phyloP scores from a whole-genome alignment of 92 coral and sea anemone species.

The Porites divaricata region DNA sequence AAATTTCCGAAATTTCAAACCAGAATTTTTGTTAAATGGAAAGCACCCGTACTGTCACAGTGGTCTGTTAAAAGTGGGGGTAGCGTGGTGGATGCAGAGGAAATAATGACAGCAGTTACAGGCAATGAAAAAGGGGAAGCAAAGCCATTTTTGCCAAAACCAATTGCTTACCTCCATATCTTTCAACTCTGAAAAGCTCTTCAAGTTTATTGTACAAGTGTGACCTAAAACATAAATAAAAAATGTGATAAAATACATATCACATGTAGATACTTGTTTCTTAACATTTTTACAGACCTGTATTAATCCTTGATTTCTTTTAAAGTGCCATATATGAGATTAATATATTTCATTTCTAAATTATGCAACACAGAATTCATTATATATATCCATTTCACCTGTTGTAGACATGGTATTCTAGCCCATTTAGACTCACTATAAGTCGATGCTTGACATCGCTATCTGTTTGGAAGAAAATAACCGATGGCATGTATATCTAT shows the following conservation, averaged over 20 bases:
- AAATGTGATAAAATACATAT: neutral
- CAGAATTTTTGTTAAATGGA: too few relatives aligned
- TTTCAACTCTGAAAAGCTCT: slow-evolving; percentile 87
- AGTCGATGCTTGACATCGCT: slow-evolving; percentile 69
- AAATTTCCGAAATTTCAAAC: too few relatives aligned
- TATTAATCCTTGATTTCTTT: too few relatives aligned
- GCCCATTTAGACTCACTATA: slow-evolving; percentile 74
- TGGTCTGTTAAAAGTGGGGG: too few relatives aligned
- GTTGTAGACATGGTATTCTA: slow-evolving; percentile 89
- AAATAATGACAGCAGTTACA: neutral
- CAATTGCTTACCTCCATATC: slow-evolving; percentile 87
- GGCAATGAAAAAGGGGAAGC: neutral
- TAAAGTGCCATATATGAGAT: neutral
- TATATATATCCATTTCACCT: slow-evolving; percentile 48
- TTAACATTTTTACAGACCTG: too few relatives aligned
- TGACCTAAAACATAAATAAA: slow-evolving; percentile 56
- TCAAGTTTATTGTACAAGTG: slow-evolving; percentile 80
- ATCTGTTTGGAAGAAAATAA: slow-evolving; percentile 12
- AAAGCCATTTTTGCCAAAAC: too few relatives aligned
- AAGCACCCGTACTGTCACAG: too few relatives aligned
- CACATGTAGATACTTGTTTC: too few relatives aligned
- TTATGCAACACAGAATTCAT: neutral
- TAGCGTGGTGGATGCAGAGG: too few relatives aligned
- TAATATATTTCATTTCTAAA: too few relatives aligned
- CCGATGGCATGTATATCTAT: neutral